Evolutionary conservation across 2,113 vertebrate genomes (phyloP).

Genomic region (Beaufortia kweichowensis): DNA sequence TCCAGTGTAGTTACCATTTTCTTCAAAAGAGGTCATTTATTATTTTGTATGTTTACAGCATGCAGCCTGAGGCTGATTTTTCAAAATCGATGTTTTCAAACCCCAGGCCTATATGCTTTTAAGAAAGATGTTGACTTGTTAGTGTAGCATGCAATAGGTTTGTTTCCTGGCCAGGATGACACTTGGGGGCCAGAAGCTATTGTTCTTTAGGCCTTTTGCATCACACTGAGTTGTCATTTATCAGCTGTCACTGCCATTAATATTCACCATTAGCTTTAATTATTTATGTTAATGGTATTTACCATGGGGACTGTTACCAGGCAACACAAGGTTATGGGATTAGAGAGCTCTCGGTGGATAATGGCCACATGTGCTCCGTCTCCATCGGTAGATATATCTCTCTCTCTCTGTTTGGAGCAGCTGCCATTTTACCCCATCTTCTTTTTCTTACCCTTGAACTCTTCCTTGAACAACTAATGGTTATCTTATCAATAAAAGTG

Average conservation of each 20-base stretch:
- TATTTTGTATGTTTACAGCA: background rate
- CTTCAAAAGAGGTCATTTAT: background rate
- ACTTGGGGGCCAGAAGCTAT: background rate
- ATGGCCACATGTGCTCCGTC: slow-evolving; percentile 24
- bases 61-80: background rate
- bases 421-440: slow-evolving; percentile 11
- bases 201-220: slow-evolving; percentile 27
- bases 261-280: slow-evolving; percentile 69
- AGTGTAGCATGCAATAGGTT: background rate
- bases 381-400: slow-evolving; percentile 23
- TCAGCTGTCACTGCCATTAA: slow-evolving; percentile 61
- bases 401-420: background rate
- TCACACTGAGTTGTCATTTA: slow-evolving; percentile 56
- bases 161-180: background rate
- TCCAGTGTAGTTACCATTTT: background rate
- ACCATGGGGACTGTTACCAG: slow-evolving; percentile 54
- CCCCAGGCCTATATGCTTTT: background rate
- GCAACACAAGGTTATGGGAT: slow-evolving; percentile 32
- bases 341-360: slow-evolving; percentile 22
- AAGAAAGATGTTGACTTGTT: background rate
- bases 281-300: slow-evolving; percentile 69
- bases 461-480: background rate
- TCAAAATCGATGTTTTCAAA: background rate
- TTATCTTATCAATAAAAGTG: background rate
- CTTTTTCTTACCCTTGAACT: slow-evolving; percentile 1